A percentile compares a stretch with the other conserved stretches of the same genome.
phyloP scores from a whole-genome alignment of 2,113 vertebrate species.

The Mirounga angustirostris region DNA sequence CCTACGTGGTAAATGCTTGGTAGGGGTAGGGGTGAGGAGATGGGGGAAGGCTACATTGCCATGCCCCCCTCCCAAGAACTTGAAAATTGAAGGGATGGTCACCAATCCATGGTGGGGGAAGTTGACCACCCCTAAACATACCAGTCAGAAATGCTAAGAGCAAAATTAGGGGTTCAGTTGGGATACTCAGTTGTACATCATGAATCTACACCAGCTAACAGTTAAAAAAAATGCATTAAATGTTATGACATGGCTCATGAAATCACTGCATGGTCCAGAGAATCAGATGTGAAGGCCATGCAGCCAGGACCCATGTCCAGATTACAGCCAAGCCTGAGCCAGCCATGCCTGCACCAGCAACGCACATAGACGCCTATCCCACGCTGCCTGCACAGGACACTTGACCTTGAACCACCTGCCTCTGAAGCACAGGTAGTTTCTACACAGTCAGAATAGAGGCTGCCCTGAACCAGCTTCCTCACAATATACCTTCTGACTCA shows the following conservation, averaged over 20 bases:
- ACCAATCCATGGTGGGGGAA: neutral
- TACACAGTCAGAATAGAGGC: no score
- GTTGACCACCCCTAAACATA: neutral
- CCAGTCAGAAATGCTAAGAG: neutral
- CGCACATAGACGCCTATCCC: neutral
- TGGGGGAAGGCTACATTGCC: accelerated
- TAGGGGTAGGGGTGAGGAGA: accelerated
- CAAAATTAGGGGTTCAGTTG: neutral
- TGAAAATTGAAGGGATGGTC: neutral
- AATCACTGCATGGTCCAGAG: no score
- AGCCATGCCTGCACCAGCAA: neutral
- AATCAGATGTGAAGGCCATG: neutral
- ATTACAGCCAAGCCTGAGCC: no score
- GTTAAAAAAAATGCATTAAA: neutral
- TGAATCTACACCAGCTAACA: neutral
- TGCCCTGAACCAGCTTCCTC: neutral
- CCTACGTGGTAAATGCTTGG: neutral
- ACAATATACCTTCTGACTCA: accelerated
- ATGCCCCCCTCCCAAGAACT: neutral
- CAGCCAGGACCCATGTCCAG: neutral
- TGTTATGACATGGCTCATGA: neutral
- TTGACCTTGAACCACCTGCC: neutral
- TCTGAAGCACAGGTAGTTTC: neutral
- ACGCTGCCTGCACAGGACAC: accelerated
- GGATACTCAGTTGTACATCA: neutral